Base-by-base conservation (phyloP, 2,797 vertebrate genomes). In the Petrocephalus schoutedeni region DNA sequence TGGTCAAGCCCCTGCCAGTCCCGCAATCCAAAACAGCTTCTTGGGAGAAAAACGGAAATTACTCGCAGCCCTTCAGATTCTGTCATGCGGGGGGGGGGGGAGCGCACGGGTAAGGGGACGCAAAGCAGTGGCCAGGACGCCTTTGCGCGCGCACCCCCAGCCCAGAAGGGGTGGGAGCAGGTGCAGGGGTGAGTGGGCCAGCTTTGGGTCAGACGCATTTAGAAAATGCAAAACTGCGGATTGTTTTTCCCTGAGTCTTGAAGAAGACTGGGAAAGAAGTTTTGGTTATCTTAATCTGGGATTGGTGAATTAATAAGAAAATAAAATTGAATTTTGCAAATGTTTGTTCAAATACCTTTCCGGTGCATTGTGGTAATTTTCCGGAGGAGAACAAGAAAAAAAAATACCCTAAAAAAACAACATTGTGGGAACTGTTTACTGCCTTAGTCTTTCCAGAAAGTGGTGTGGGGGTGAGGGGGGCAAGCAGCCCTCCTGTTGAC, bases 1-100 rank as follows among this genome's bases (percentile, higher is more conserved):
- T 90, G 82, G 45, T 54, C 86, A 85, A 21, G 88, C 90, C 71
- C 85, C 88, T 83, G 19, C 41, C 83, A 84, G 14, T 86, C 90
- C 85, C 89, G 92, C 89, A 87, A 84, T 12, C 86, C 87, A 80
- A 88, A 86, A 84, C 41, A 74, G 32, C 28, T 5, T 45, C 14
- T 58, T 10, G 86, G 12, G 88, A 12, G 19, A 14, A 58, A 58
- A 61, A 14, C 6, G 51, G 10, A 84, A 56, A 84, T 64, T 32
- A 64, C 61, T 64, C 10, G 21, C 61, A 64, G 61, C 61, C 61
- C 9, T 64, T 28, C 9, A 64, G 4, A 64, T 64, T 64, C 21
- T 64, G 61, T 4, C 23, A 3, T 2, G 36, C 3, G 1, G 36
- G 28, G 5, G 59, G 59, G 59, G 21, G 61, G 61, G 61, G 21